phyloP scores from a whole-genome alignment of 1,140 invertebrate genomes.

The Paralvinella palmiformis region DNA sequence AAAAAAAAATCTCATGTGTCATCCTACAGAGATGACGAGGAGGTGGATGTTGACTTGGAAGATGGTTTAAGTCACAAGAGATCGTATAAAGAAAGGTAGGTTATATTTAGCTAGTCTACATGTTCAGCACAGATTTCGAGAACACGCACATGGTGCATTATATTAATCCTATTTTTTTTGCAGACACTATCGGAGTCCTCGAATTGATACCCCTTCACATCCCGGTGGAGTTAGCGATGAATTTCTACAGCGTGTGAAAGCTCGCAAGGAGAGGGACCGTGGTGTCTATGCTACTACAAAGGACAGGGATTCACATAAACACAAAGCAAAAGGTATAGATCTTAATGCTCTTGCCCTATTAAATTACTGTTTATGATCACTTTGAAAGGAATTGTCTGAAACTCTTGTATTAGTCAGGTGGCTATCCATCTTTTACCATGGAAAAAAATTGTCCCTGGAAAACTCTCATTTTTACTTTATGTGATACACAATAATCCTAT shows the following conservation, averaged over 20 bases:
- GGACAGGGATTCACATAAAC: conserved; percentile 37
- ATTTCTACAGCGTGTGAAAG: conserved; percentile 63
- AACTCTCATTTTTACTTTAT: too few relatives aligned
- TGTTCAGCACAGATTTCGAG: neutral
- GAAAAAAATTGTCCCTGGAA: too few relatives aligned
- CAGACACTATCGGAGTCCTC: conserved; percentile 68
- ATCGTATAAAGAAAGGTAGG: conserved; percentile 20
- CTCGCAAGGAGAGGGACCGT: conserved; percentile 53
- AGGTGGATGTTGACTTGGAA: conserved; percentile 51
- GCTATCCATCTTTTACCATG: too few relatives aligned
- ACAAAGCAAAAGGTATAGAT: too few relatives aligned
- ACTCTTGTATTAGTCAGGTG: too few relatives aligned
- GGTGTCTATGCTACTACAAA: conserved; percentile 56
- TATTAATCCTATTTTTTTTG: conserved; percentile 10
- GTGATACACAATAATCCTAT: too few relatives aligned
- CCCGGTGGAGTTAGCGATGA: conserved; percentile 81
- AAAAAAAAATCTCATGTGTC: conserved; percentile 50
- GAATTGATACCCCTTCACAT: conserved; percentile 85
- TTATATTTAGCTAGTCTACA: neutral
- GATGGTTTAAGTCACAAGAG: conserved; percentile 14
- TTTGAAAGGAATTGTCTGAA: too few relatives aligned
- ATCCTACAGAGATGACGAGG: conserved; percentile 55
- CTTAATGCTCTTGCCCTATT: too few relatives aligned
- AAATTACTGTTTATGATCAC: too few relatives aligned
- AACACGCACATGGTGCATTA: neutral